Base-by-base conservation (phyloP, 2,797 vertebrate genomes). In the Parauchenoglanis ngamensis region DNA sequence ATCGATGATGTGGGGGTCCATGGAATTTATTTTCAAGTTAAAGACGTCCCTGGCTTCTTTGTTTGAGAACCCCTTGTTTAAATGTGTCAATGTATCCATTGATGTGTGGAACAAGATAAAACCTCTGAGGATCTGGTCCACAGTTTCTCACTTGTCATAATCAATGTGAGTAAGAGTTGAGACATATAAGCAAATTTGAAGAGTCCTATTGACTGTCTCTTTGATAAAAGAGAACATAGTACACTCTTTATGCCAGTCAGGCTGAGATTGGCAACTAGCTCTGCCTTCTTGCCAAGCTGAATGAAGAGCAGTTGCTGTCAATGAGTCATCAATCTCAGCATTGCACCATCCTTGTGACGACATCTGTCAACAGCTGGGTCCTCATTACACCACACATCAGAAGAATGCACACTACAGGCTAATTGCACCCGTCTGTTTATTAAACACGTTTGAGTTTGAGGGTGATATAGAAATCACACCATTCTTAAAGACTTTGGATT, bases 251-350 rank as follows among this genome's bases (percentile, higher is more conserved):
- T 93, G 35, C 21, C 21, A 80, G 28, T 35, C 56, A 61, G 35
- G 35, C 11, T 44, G 40, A 65, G 59, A 65, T 19, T 65, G 40
- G 59, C 23, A 10, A n/a, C 57, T 63, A 81, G 2, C 21, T 59
- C 19, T 40, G 54, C 54, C 11, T 79, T 80, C 80, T 65, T 94
- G 93, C 92, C 93, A 94, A 91, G 92, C 94, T 94, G 94, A 93
- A 89, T 85, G 57, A 80, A 76, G 95, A 95, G 95, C 68, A 75
- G 94, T 95, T 91, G 87, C 94, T 96, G 95, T 96, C 95, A 96
- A 94, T 95, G 94, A 95, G 93, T 94, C 91, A 94, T 94, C 95
- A 95, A 94, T 95, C 95, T 95, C 95, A 85, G 67, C 81, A 84
- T 84, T 85, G 82, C 87, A 76, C 89, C 72, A 81, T 79, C 70